These are phyloP conservation scores for Tor tambroides DNA, from an alignment of 2,113 vertebrate genomes.

Conservation along the genomic window DNA sequence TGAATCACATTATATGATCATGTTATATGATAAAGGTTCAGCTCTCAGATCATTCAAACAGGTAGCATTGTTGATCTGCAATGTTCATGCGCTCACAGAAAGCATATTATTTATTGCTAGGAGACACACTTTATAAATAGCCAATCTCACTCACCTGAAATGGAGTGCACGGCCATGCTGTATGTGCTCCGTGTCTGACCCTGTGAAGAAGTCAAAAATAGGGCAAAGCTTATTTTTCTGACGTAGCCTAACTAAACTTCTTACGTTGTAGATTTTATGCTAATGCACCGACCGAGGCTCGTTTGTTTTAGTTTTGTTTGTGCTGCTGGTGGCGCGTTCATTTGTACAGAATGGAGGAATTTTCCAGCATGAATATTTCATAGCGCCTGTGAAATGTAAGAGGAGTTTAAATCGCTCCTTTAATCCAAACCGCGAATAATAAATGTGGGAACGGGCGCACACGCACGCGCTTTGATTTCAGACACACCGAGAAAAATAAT, in stretches of 20 bases:
- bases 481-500: not conserved
- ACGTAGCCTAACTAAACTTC: not conserved
- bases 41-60: not conserved
- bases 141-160: slow-evolving; percentile 26
- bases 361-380: slow-evolving; percentile 61
- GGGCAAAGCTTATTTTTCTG: slow-evolving; percentile 5
- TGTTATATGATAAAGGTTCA: not conserved
- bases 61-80: not conserved
- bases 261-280: not conserved
- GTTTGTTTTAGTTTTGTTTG: slow-evolving; percentile 9
- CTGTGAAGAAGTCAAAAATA: slow-evolving; percentile 27
- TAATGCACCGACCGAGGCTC: not conserved
- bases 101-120: not conserved
- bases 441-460: not conserved
- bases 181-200: not conserved
- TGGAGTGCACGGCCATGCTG: slow-evolving; percentile 37
- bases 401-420: slow-evolving; percentile 28
- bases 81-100: not conserved
- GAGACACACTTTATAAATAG: not conserved
- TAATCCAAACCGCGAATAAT: not conserved
- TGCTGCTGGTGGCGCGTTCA: slow-evolving; percentile 3
- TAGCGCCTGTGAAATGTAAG: slow-evolving; percentile 52
- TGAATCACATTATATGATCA: not conserved
- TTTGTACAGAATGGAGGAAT: slow-evolving; percentile 47
- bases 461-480: not conserved